Percentiles rank a stretch among this genome's conserved stretches.
Conservation (phyloP, 2,797 vertebrate genomes). For the Sebastes kiyomatsui region DNA sequence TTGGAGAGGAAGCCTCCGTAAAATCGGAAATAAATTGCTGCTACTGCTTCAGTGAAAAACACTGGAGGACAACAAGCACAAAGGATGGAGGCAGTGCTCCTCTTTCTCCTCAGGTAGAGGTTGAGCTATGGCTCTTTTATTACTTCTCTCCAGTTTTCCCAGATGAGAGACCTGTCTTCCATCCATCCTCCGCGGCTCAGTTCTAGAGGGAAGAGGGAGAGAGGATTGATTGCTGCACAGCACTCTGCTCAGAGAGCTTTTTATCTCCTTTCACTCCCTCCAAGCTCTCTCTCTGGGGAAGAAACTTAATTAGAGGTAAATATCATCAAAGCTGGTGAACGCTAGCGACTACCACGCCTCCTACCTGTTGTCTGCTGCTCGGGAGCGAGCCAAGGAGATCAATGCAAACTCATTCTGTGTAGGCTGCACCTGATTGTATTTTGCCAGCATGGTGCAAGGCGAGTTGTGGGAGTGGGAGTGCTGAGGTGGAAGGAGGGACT, state of each 20-base stretch:
- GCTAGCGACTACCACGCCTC: constrained; percentile 60
- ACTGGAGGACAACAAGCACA: constrained; percentile 64
- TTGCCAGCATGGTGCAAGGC: constrained; percentile 32
- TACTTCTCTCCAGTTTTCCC: constrained; percentile 71
- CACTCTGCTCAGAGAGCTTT: constrained; percentile 69
- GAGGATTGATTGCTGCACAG: constrained; percentile 80
- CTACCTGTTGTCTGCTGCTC: constrained; percentile 66
- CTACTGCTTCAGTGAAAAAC: constrained; percentile 53
- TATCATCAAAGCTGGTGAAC: constrained; percentile 81
- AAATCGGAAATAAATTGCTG: constrained; percentile 59
- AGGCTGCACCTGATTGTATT: constrained; percentile 54
- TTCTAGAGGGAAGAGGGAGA: constrained; percentile 53
- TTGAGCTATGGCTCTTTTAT: constrained; percentile 76
- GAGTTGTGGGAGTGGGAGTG: constrained; percentile 12
- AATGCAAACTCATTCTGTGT: constrained; percentile 73
- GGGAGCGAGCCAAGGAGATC: constrained; percentile 56
- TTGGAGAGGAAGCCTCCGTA: constrained; percentile 45
- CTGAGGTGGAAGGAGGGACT: background rate
- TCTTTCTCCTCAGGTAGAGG: constrained; percentile 64
- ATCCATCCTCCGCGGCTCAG: constrained; percentile 61
- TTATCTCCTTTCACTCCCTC: constrained; percentile 74
- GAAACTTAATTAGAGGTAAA: constrained; percentile 87
- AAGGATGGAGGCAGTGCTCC: constrained; percentile 62
- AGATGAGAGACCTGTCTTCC: constrained; percentile 69
- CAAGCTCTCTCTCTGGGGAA: constrained; percentile 70